A percentile compares a stretch with the other conserved stretches of the same genome.
These are phyloP conservation scores for Drosophila pseudoananassae DNA, from an alignment of 1,140 invertebrate species.

Conservation along the genomic window DNA sequence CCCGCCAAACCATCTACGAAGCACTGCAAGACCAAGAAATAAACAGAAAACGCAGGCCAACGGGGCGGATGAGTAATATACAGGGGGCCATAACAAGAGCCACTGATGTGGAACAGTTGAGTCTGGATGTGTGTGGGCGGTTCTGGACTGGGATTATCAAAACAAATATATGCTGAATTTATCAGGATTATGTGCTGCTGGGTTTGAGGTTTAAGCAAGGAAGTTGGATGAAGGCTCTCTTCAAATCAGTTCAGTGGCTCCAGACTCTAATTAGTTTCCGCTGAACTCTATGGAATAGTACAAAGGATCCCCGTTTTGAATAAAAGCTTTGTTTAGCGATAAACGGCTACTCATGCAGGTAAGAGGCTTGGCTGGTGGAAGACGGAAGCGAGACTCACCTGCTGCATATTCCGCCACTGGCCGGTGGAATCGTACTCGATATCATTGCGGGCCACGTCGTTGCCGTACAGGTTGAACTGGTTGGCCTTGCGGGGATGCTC, in stretches of 20 bases:
- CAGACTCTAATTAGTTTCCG: neutral
- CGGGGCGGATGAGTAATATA: conserved; percentile 1
- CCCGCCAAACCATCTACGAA: conserved; percentile 60
- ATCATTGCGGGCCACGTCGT: conserved; percentile 76
- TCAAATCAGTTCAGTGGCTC: neutral
- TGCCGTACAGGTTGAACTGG: conserved; percentile 57
- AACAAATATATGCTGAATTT: neutral
- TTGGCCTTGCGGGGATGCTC: conserved; percentile 48
- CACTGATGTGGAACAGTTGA: neutral
- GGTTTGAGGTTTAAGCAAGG: neutral
- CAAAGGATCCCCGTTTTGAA: neutral
- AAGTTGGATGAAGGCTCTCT: no score
- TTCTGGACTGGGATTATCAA: neutral
- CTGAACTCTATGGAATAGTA: neutral
- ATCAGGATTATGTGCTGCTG: neutral
- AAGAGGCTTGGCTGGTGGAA: conserved; percentile 7
- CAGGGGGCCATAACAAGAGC: neutral
- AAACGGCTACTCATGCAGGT: conserved; percentile 29
- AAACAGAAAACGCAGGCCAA: conserved; percentile 8
- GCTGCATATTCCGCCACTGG: conserved; percentile 83
- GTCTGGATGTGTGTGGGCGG: neutral
- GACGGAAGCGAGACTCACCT: conserved; percentile 64
- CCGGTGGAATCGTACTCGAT: conserved; percentile 66
- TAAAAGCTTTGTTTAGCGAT: conserved; percentile 14
- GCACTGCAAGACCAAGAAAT: conserved; percentile 63